Evolutionary conservation across 2,888 invertebrate species (phyloP).

Genomic region (Aromia moschata): DNA sequence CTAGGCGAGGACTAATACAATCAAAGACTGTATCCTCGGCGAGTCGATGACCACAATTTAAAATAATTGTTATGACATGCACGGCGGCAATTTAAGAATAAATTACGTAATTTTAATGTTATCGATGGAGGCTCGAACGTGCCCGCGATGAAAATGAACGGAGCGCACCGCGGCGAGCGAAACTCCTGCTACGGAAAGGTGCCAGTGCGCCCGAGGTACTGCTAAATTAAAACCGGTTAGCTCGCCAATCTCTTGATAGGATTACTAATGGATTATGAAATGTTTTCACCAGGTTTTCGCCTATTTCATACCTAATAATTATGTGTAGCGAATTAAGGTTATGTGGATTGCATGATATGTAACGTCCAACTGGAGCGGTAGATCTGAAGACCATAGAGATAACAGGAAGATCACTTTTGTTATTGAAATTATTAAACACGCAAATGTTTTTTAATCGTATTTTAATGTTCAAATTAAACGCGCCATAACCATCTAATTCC

Average conservation of each 20-base stretch:
- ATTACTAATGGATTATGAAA: neutral
- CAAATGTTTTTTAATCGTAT: no score
- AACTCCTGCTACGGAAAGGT: neutral
- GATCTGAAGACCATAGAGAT: no score
- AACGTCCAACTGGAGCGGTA: no score
- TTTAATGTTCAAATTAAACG: no score
- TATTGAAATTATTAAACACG: no score
- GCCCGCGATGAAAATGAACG: conserved; percentile 2
- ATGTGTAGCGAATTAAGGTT: no score
- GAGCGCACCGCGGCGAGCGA: neutral
- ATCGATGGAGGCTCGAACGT: conserved; percentile 6
- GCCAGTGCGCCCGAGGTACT: conserved; percentile 4
- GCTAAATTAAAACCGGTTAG: conserved; percentile 1
- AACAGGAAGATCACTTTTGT: no score
- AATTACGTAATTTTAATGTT: conserved; percentile 16
- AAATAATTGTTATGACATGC: conserved; percentile 12
- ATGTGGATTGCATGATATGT: no score
- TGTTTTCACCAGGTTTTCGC: neutral
- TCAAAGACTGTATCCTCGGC: neutral
- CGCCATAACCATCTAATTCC: no score
- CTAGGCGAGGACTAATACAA: conserved; percentile 3
- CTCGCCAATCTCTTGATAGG: conserved; percentile 5
- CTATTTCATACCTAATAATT: conserved; percentile 1
- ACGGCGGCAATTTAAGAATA: conserved; percentile 8
- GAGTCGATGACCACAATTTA: conserved; percentile 7